Conservation (phyloP, 1,140 invertebrate species). For the Liolophura sinensis region DNA sequence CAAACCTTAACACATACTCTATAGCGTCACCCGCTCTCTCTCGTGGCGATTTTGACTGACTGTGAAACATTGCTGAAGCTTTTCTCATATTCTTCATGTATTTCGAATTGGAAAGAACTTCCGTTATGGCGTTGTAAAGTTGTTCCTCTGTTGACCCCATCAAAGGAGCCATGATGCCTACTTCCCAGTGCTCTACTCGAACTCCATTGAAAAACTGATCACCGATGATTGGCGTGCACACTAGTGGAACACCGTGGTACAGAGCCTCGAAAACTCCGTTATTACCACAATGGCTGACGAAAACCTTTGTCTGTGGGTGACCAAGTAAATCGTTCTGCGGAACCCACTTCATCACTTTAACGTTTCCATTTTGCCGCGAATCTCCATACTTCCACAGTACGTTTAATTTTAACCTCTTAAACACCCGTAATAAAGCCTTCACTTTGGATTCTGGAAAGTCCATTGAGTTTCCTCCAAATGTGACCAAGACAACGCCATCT, state of each 20-base stretch:
- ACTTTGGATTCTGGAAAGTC: conserved; percentile 11
- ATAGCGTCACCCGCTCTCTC: conserved; percentile 24
- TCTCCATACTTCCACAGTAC: conserved; percentile 63
- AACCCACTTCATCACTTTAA: conserved; percentile 74
- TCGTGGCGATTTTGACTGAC: conserved; percentile 14
- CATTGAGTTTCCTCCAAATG: conserved; percentile 21
- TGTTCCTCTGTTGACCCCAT: conserved; percentile 35
- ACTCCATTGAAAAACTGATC: conserved; percentile 65
- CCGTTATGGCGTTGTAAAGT: conserved; percentile 30
- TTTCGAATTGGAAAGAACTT: conserved; percentile 13
- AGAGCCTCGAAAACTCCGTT: conserved; percentile 76
- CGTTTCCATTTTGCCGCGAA: conserved; percentile 66
- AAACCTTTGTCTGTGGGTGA: conserved; percentile 61
- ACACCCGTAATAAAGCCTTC: conserved; percentile 54
- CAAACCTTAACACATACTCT: conserved; percentile 21
- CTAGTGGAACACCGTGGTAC: conserved; percentile 72
- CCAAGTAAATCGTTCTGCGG: conserved; percentile 81
- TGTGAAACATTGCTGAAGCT: conserved; percentile 23
- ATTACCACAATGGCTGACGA: conserved; percentile 76
- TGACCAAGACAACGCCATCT: conserved; percentile 24
- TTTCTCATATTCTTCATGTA: conserved; percentile 26
- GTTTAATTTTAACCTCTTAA: conserved; percentile 60
- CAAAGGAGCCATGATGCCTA: conserved; percentile 45
- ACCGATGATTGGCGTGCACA: conserved; percentile 74
- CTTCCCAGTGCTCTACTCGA: conserved; percentile 46